Evolutionary conservation across 2,888 invertebrate genomes (phyloP), one percentile per base, ranked within the genome.

Genomic region (Penaeus monodon): DNA sequence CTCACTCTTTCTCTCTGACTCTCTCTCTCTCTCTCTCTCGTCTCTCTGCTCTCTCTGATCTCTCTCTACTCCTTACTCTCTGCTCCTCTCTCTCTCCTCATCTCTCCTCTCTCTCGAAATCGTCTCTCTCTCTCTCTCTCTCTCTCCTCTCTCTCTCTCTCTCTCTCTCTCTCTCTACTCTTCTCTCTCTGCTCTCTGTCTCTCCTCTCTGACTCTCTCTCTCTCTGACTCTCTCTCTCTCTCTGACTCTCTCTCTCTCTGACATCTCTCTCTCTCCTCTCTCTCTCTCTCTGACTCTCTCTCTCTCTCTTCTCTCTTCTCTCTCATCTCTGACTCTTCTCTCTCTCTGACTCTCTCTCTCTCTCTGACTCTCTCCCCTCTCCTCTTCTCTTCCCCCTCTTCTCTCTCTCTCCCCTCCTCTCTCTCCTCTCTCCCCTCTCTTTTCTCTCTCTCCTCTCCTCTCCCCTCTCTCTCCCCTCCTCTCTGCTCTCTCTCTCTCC

Each of bases 111-210:
- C 66, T 29, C 49, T 44, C 33, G n/a, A n/a, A n/a, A n/a, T n/a
- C n/a, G n/a, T 44, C 44, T 38, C 17, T 24, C 20, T n/a, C 24
- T 20, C 20, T 27, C 65, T 38, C 7, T 73, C 38, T 73, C 65
- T 77, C 66, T 68, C 68, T 68, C 44, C 66, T 66, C 80, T 81
- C 80, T 44, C 66, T 66, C 80, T 68, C 73, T 44, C 65, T 24
- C 38, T 38, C 65, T 38, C 65, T 65, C 66, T 38, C 66, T 24
- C 24, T 33, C 12, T 44, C 1, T 8, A 7, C 73, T 8, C 33
- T 38, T 73, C 20, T 49, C 44, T 77, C 49, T 68, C 29, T 22
- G 17, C 49, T 57, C 17, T n/a, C 24, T n/a, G n/a, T 57, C 24
- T 24, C 49, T 17, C 17, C 27, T 77, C 44, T 76, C 24, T n/a